These are phyloP conservation scores for Rhagophthalmus giganteus DNA, from an alignment of 2,888 invertebrate genomes.

Conservation along the genomic window DNA sequence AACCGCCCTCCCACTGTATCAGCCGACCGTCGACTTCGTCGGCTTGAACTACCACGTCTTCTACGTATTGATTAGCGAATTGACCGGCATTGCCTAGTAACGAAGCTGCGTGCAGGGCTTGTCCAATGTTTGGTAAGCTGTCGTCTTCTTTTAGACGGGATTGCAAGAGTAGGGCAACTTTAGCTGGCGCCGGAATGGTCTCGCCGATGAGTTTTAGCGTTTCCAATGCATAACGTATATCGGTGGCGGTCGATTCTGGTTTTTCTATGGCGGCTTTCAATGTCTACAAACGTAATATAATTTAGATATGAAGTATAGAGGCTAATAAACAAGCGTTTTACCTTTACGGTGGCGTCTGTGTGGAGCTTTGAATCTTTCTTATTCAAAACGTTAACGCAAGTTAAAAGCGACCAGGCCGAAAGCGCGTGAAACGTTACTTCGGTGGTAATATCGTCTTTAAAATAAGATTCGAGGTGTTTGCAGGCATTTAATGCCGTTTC, in stretches of 20 bases:
- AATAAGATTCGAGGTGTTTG: conserved; percentile 43
- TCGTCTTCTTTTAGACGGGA: conserved; percentile 84
- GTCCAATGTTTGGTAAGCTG: conserved; percentile 72
- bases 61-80: conserved; percentile 74
- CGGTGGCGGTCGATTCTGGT: conserved; percentile 67
- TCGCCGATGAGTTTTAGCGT: conserved; percentile 71
- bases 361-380: conserved; percentile 40
- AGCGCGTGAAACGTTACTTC: conserved; percentile 46
- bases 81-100: conserved; percentile 70
- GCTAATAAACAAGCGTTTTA: conserved; percentile 46
- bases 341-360: conserved; percentile 53
- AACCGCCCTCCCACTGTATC: conserved; percentile 89
- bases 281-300: too few species aligned
- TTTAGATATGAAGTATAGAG: too few species aligned
- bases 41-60: conserved; percentile 91
- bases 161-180: conserved; percentile 72
- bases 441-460: conserved; percentile 40
- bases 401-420: conserved; percentile 43
- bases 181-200: conserved; percentile 65
- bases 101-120: conserved; percentile 81
- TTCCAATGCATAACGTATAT: conserved; percentile 75
- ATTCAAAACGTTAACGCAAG: conserved; percentile 41
- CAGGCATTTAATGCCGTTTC: conserved; percentile 59
- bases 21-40: conserved; percentile 91
- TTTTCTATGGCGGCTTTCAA: conserved; percentile 65